Evolutionary conservation across 2,888 invertebrate genomes (phyloP), one percentile per base, ranked within the genome.

Genomic region (Platynereis dumerilii): DNA sequence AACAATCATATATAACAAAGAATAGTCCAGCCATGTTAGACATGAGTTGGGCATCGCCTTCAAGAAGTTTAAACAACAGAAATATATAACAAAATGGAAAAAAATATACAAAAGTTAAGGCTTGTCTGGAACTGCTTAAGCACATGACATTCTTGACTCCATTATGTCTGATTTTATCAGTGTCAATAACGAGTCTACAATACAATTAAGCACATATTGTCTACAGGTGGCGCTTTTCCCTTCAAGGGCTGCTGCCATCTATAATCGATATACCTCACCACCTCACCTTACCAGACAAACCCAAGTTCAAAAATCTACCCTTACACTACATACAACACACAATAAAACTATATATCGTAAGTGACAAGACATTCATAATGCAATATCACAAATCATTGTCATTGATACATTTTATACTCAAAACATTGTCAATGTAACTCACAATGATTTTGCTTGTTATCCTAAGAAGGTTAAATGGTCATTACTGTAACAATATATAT

Each of bases 301-400:
- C 60, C 45, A 60, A 45, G 28, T 52, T 28, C 27, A 45, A 60
- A n/a, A 60, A 29, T 45, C 45, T 48, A 45, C 60, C 52, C 45
- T 29, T 48, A 28, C 53, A 61, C 55, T 24, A 53, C 54, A 61
- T 52, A 45, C 44, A 45, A 39, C 54, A 61, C 54, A 55, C 26
- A 44, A 61, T 55, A 42, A 56, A 39, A 45, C 45, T 62, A 57
- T 34, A 34, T 34, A n/a, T 55, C 60, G 29, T 60, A 61, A 42
- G 54, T 57, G 62, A 62, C 62, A 42, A 20, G 27, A 62, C 48
- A 44, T 57, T 56, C n/a, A 62, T 62, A 57, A 62, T 62, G 56
- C 55, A 62, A 62, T 62, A 62, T 62, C 62, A 62, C 62, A 62
- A 62, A 62, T 56, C 39, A 45, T 56, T 62, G 62, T 62, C 56